Conservation (phyloP, 1,140 invertebrate species). For the Heliothis subflexa region DNA sequence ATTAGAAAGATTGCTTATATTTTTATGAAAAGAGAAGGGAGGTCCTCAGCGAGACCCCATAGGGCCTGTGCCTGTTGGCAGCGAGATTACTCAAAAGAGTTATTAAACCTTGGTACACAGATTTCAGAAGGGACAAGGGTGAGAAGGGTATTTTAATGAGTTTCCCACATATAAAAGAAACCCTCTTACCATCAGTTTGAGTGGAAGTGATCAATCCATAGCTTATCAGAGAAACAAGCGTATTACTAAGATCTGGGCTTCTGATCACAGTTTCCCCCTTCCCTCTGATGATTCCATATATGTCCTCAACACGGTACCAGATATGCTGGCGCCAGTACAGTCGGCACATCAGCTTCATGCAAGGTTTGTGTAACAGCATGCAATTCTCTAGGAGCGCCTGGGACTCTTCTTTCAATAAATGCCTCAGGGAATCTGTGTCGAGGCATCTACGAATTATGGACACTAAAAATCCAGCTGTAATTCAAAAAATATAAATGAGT, state of each 20-base stretch:
- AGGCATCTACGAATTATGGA: slow-evolving; percentile 67
- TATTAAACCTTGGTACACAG: too few relatives aligned
- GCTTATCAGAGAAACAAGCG: neutral
- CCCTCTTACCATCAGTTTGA: neutral
- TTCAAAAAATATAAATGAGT: slow-evolving; percentile 40
- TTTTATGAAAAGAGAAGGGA: too few relatives aligned
- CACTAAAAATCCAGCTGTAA: slow-evolving; percentile 69
- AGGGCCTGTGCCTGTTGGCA: too few relatives aligned
- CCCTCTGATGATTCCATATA: slow-evolving; percentile 51
- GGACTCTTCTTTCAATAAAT: slow-evolving; percentile 58
- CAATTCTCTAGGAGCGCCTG: slow-evolving; percentile 57
- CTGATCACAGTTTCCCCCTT: slow-evolving; percentile 12
- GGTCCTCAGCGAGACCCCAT: too few relatives aligned
- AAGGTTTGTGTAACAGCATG: slow-evolving; percentile 56
- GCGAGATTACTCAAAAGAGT: too few relatives aligned
- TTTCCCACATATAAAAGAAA: too few relatives aligned
- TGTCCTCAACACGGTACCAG: slow-evolving; percentile 63
- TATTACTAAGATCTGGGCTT: neutral
- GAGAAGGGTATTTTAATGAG: too few relatives aligned
- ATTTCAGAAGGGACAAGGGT: too few relatives aligned
- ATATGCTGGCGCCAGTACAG: slow-evolving; percentile 68
- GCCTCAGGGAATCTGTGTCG: slow-evolving; percentile 54
- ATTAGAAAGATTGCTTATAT: too few relatives aligned
- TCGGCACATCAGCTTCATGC: slow-evolving; percentile 67
- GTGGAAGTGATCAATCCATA: neutral